phyloP scores from a whole-genome alignment of 2,797 vertebrate genomes.

The Chloroceryle inda region DNA sequence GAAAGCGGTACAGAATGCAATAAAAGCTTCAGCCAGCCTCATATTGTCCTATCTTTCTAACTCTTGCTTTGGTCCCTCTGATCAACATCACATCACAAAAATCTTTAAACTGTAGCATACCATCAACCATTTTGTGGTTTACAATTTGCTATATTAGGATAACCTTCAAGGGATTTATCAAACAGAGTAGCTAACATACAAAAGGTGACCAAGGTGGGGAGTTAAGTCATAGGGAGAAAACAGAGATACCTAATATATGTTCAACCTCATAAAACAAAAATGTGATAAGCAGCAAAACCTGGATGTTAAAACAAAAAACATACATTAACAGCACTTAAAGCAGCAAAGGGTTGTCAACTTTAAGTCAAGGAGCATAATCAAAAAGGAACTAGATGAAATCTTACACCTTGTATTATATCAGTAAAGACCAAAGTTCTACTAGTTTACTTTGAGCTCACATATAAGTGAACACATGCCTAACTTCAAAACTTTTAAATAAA shows the following conservation, averaged over 20 bases:
- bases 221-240: neutral
- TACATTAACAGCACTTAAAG: neutral
- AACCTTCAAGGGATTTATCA: neutral
- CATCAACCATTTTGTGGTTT: neutral
- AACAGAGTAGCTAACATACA: neutral
- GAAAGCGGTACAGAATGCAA: neutral
- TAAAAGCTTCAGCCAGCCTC: neutral
- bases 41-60: neutral
- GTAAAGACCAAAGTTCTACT: neutral
- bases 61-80: neutral
- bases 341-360: neutral
- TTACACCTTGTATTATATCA: neutral
- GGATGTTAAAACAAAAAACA: neutral
- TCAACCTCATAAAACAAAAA: neutral
- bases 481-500: neutral
- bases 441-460: neutral
- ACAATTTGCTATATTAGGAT: neutral
- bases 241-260: neutral
- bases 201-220: neutral
- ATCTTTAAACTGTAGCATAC: neutral
- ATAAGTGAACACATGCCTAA: neutral
- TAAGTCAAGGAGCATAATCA: neutral
- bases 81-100: neutral
- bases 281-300: neutral
- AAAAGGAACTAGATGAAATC: neutral